Base-by-base conservation (phyloP, 2,888 invertebrate species). In the Chrysodeixis includens region DNA sequence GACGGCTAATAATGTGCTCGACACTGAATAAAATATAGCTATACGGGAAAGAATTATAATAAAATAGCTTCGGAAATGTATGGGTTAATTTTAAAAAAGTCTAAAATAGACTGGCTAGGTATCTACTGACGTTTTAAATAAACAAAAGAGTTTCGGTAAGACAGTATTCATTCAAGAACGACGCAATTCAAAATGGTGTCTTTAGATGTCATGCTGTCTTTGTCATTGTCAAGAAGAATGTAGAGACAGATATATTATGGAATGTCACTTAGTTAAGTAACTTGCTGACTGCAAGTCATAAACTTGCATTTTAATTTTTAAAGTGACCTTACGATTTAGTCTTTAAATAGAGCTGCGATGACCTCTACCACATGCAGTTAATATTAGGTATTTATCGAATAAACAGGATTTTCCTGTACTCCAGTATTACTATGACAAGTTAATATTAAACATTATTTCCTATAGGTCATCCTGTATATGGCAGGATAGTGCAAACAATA, bases 1-100 rank as follows among this genome's bases (percentile, higher is more conserved):
- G 65, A 62, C 56, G 58, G 44, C 30, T 71, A 35, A 67, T 67
- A 62, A 71, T 59, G 69, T 57, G 62, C 62, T 66, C 55, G 55
- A 55, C 57, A 64, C 49, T 26, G 30, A 67, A 72, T 68, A 61
- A 74, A 64, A 56, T 68, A 64, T 67, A 53, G 57, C 44, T 44
- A 56, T 22, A 56, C 56, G 14, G 16, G 59, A 32, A 56, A 53
- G 18, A 56, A 32, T 60, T 58, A 32, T 51, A 26, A 58, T 61
- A 57, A 35, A 56, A 56, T 51, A 59, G 20, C 5, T 49, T 51
- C 22, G 51, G 20, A 51, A 6, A 14, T 26, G 14, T 35, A 49
- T 14, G 18, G 20, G 56, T 56, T 52, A 62, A 18, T 8, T 62
- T 56, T 20, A 56, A 32, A 49, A 30, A 12, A 26, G 2, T 0